Percentiles rank a stretch among this genome's conserved stretches.
Conservation (phyloP, 2,797 vertebrate species). For the Buphagus erythrorhynchus region DNA sequence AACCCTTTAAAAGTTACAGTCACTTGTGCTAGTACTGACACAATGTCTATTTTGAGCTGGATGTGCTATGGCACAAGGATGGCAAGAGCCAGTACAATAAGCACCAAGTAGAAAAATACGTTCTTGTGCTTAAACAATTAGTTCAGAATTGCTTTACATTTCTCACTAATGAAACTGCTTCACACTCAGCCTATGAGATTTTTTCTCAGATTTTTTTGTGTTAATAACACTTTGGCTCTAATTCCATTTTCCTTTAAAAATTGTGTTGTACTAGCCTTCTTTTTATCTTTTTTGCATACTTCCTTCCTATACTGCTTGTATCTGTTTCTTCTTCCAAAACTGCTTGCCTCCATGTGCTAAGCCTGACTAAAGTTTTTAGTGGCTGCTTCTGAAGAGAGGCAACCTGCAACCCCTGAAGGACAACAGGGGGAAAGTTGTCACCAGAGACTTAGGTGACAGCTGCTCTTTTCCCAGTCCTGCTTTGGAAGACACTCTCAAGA, state of each 20-base stretch:
- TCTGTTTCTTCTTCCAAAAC: neutral
- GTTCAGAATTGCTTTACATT: neutral
- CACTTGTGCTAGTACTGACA: neutral
- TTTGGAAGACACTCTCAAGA: neutral
- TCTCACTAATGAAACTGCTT: neutral
- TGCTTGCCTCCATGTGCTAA: neutral
- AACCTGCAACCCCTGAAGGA: neutral
- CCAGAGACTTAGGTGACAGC: neutral
- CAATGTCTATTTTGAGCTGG: neutral
- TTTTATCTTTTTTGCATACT: neutral
- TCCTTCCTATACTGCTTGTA: neutral
- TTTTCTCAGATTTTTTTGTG: neutral
- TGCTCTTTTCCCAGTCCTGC: neutral
- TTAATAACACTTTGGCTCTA: neutral
- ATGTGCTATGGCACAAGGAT: neutral
- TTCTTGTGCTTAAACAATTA: neutral
- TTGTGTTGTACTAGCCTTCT: neutral
- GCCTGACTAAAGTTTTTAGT: neutral
- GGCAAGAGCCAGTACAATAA: neutral
- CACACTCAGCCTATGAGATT: neutral
- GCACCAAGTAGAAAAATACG: neutral
- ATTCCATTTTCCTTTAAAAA: neutral
- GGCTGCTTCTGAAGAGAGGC: neutral
- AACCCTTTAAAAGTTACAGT: constrained; percentile 42
- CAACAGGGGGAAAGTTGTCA: neutral